phyloP scores from a whole-genome alignment of 2,797 vertebrate genomes.

The Nyctalus aviator region DNA sequence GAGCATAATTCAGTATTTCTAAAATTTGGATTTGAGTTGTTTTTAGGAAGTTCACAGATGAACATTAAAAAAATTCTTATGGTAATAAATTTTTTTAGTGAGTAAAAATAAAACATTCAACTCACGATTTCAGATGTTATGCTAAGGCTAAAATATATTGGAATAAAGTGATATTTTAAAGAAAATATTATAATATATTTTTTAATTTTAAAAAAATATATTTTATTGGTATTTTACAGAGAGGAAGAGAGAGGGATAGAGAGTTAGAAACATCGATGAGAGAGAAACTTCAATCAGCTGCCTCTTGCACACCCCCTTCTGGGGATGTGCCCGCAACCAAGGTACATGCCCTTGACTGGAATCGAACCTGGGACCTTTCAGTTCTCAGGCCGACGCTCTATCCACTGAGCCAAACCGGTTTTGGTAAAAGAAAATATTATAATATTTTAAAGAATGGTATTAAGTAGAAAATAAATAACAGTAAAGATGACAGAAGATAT shows the following conservation, averaged over 20 bases:
- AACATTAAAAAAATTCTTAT: constrained; percentile 32
- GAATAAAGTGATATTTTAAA: constrained; percentile 24
- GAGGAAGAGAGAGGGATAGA: too few relatives aligned
- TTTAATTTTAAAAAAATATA: too few relatives aligned
- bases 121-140: constrained; percentile 33
- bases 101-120: constrained; percentile 55
- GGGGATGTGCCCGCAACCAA: too few relatives aligned
- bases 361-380: too few relatives aligned
- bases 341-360: too few relatives aligned
- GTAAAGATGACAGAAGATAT: background rate
- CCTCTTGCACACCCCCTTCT: too few relatives aligned
- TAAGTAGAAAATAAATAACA: constrained; percentile 38
- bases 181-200: constrained; percentile 23
- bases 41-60: constrained; percentile 41
- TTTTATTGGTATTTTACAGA: too few relatives aligned
- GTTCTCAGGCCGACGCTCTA: too few relatives aligned
- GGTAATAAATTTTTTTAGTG: constrained; percentile 55
- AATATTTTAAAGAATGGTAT: constrained; percentile 51
- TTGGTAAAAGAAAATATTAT: background rate
- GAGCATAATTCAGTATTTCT: constrained; percentile 49
- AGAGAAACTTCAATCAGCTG: too few relatives aligned
- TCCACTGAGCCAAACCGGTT: too few relatives aligned
- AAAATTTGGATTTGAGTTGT: constrained; percentile 47
- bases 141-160: constrained; percentile 16
- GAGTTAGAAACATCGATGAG: too few relatives aligned